Percentiles rank a stretch among this genome's conserved stretches.
phyloP scores from a whole-genome alignment of 2,888 invertebrate species.

The Ephialtes manifestator region DNA sequence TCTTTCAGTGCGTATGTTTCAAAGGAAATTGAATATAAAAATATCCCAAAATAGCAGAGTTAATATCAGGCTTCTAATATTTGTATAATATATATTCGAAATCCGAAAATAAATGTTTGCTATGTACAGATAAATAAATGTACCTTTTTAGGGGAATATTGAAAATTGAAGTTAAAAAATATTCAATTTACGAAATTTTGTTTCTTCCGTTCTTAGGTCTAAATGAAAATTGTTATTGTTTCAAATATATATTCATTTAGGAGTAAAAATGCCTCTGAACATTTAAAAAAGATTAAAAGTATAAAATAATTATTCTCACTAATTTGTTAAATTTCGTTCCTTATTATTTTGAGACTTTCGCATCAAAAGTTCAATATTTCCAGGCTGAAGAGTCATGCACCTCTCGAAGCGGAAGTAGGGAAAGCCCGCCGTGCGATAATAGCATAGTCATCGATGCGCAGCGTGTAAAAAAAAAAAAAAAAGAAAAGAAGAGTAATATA shows the following conservation, averaged over 20 bases:
- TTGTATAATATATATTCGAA: neutral
- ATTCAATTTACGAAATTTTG: neutral
- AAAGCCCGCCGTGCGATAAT: constrained; percentile 19
- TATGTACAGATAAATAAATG: constrained; percentile 1
- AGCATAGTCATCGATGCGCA: constrained; percentile 17
- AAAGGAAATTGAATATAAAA: neutral
- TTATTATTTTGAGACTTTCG: neutral
- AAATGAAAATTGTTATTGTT: neutral
- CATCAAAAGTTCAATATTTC: neutral
- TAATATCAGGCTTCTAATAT: neutral
- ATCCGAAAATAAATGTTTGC: neutral
- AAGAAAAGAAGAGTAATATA: constrained; percentile 17
- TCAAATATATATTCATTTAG: neutral
- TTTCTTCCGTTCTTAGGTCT: neutral
- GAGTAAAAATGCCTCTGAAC: neutral
- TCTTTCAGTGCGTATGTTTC: neutral
- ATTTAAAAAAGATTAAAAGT: neutral
- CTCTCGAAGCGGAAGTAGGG: constrained; percentile 12
- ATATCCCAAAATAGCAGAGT: neutral
- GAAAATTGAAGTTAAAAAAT: neutral
- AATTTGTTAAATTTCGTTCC: neutral
- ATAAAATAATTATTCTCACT: neutral
- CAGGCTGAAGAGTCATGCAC: neutral
- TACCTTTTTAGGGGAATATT: constrained; percentile 1
- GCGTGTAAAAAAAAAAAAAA: constrained; percentile 17